Evolutionary conservation across 2,113 vertebrate species (phyloP).

Genomic region (Sinocyclocheilus anshuiensis): DNA sequence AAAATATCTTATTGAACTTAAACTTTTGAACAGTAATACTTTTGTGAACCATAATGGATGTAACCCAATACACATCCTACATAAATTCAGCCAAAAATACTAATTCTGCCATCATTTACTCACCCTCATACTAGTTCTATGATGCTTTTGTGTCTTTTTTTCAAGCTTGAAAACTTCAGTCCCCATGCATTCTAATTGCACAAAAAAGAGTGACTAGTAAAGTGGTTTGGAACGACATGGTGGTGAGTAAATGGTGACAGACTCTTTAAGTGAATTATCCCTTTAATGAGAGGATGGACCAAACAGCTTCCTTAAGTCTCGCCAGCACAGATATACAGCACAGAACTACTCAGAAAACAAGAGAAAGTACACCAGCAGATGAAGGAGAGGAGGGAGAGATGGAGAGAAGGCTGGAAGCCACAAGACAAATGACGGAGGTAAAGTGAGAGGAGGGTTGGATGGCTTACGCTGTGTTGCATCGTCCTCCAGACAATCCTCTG

Average conservation of each 20-base stretch:
- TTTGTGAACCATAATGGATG: neutral
- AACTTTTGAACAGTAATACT: neutral
- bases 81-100: neutral
- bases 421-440: constrained; percentile 70
- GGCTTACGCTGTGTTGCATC: constrained; percentile 88
- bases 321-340: neutral
- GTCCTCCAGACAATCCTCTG: constrained; percentile 89
- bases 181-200: neutral
- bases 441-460: constrained; percentile 73
- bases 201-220: neutral
- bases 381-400: constrained; percentile 13
- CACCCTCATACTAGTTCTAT: neutral
- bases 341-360: neutral
- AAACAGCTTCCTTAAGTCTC: neutral
- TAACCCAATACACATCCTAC: neutral
- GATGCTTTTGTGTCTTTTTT: neutral
- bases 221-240: neutral
- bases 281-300: neutral
- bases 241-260: neutral
- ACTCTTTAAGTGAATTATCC: neutral
- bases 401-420: constrained; percentile 13
- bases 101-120: neutral
- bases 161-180: neutral
- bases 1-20: neutral
- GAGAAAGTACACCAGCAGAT: neutral